These are phyloP conservation scores for Gouania willdenowi DNA, from an alignment of 2,797 vertebrate species.

Conservation along the genomic window DNA sequence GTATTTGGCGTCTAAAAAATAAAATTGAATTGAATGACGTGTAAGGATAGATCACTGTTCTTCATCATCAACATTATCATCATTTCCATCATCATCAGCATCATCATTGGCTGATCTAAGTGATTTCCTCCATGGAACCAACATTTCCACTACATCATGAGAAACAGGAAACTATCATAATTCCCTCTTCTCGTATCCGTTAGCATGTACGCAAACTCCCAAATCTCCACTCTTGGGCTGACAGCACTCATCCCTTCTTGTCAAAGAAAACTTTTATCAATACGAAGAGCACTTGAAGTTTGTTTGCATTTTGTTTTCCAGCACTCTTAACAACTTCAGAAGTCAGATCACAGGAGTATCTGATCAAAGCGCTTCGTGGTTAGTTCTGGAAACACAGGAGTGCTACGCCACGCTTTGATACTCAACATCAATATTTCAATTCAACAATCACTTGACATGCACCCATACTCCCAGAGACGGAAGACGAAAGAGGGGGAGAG, in stretches of 20 bases:
- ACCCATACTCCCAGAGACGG: slow-evolving; percentile 78
- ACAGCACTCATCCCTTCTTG: slow-evolving; percentile 69
- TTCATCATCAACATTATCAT: too few relatives aligned
- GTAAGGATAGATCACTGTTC: too few relatives aligned
- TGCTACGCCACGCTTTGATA: slow-evolving; percentile 83
- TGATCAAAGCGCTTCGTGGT: slow-evolving; percentile 84
- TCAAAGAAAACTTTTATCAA: slow-evolving; percentile 83
- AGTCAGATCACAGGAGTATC: slow-evolving; percentile 84
- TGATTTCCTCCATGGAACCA: slow-evolving; percentile 26
- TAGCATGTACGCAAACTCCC: slow-evolving; percentile 58
- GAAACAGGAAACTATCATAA: slow-evolving; percentile 43
- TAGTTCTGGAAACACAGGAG: slow-evolving; percentile 85
- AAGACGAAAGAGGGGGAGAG: slow-evolving; percentile 66
- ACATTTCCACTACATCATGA: slow-evolving; percentile 25
- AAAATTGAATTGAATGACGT: too few relatives aligned
- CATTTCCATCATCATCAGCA: too few relatives aligned
- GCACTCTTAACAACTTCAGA: slow-evolving; percentile 86
- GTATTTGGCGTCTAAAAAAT: too few relatives aligned
- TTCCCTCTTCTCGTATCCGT: slow-evolving; percentile 68
- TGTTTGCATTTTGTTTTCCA: slow-evolving; percentile 87
- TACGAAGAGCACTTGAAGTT: slow-evolving; percentile 84
- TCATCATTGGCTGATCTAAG: too few relatives aligned
- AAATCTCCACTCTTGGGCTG: slow-evolving; percentile 65
- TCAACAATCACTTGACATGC: slow-evolving; percentile 85
- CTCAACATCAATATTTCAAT: slow-evolving; percentile 87